These are phyloP conservation scores for Hanleya hanleyi DNA, from an alignment of 2,888 invertebrate species.

Conservation along the genomic window DNA sequence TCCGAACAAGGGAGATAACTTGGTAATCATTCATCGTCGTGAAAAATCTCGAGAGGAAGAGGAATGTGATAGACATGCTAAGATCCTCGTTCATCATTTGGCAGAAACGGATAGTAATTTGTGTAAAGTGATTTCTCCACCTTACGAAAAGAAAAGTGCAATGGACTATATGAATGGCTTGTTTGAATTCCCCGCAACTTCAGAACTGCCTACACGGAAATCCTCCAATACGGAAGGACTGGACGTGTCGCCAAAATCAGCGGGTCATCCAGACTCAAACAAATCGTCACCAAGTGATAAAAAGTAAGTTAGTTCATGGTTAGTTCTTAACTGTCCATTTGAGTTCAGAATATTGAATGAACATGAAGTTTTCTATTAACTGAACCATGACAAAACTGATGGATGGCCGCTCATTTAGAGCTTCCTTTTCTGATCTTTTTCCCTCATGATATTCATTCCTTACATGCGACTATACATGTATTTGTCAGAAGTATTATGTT, in stretches of 20 bases:
- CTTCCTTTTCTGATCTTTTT: too few species aligned
- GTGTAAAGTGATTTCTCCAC: constrained; percentile 73
- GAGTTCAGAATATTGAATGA: too few species aligned
- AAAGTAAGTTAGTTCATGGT: not conserved
- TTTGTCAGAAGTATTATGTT: too few species aligned
- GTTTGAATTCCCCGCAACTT: not conserved
- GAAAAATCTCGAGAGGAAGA: constrained; percentile 80
- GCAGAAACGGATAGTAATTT: constrained; percentile 59
- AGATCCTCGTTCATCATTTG: constrained; percentile 72
- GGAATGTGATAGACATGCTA: constrained; percentile 82
- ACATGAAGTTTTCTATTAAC: too few species aligned
- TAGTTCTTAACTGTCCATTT: too few species aligned
- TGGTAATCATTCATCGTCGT: constrained; percentile 46
- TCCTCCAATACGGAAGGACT: not conserved
- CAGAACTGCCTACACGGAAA: constrained; percentile 73
- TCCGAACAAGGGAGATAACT: too few species aligned
- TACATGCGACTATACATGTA: too few species aligned
- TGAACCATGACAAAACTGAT: too few species aligned
- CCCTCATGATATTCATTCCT: too few species aligned
- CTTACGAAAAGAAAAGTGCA: constrained; percentile 80
- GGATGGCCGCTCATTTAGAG: too few species aligned
- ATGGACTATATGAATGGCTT: constrained; percentile 81
- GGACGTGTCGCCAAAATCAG: not conserved
- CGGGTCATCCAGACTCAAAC: not conserved
- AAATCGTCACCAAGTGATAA: not conserved